Conservation (phyloP, 2,888 invertebrate genomes). For the Coenonympha arcania region DNA sequence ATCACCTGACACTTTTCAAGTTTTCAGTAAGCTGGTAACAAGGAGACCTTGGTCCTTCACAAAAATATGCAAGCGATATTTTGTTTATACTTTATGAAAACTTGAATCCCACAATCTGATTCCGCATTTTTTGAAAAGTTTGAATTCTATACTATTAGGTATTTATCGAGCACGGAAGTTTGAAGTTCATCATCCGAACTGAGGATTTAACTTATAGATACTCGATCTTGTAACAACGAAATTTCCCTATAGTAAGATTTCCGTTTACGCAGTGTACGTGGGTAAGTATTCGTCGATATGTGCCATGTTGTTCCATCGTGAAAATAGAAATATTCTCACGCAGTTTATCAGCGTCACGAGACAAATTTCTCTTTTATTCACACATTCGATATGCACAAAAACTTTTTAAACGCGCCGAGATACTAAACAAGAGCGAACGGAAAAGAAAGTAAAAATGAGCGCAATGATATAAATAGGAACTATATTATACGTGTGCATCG, state of each 20-base stretch:
- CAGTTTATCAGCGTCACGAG: constrained; percentile 1
- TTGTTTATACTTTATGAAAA: too few relatives aligned
- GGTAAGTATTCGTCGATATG: background rate
- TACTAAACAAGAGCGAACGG: constrained; percentile 67
- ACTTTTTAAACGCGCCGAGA: constrained; percentile 25
- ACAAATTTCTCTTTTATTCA: constrained; percentile 11
- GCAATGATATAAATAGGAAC: constrained; percentile 62
- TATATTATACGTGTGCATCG: constrained; percentile 55
- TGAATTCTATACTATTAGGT: background rate
- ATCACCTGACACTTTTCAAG: background rate
- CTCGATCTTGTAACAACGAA: too few relatives aligned
- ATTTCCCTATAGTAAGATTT: too few relatives aligned
- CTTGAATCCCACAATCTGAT: background rate
- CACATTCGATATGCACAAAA: constrained; percentile 13
- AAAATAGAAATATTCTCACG: background rate
- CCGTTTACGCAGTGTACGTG: background rate
- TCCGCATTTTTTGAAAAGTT: background rate
- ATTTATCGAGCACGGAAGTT: too few relatives aligned
- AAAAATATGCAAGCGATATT: background rate
- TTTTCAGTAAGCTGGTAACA: too few relatives aligned
- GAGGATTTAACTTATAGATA: too few relatives aligned
- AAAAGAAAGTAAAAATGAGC: constrained; percentile 74
- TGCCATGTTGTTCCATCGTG: background rate
- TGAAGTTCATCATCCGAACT: too few relatives aligned
- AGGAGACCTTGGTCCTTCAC: background rate